A percentile compares a stretch with the other conserved stretches of the same genome.
Conservation (phyloP, 2,888 invertebrate species). For the Cosmia trapezina region DNA sequence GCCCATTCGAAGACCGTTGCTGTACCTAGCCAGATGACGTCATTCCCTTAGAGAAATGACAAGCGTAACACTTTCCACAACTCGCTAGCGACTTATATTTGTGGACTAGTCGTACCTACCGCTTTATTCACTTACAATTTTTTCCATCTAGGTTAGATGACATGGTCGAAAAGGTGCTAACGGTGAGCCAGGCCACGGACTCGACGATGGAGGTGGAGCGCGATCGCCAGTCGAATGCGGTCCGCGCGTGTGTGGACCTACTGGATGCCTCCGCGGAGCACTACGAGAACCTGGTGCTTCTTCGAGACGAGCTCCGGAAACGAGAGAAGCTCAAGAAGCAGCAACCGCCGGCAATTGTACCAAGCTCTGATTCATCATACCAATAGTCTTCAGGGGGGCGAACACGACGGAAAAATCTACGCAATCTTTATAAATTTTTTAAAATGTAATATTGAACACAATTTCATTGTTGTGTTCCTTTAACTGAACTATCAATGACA, state of each 20-base stretch:
- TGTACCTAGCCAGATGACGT: too few relatives aligned
- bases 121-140: slow-evolving; percentile 1
- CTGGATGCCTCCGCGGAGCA: slow-evolving; percentile 83
- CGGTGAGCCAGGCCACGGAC: slow-evolving; percentile 79
- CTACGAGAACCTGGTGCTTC: slow-evolving; percentile 82
- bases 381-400: not conserved
- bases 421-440: not conserved
- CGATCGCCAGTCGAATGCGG: slow-evolving; percentile 77
- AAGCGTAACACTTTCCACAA: not conserved
- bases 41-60: not conserved
- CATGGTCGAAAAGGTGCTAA: slow-evolving; percentile 81
- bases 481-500: not conserved
- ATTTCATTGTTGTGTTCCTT: not conserved
- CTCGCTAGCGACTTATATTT: not conserved
- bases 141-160: slow-evolving; percentile 76
- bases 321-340: slow-evolving; percentile 70
- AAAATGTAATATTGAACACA: slow-evolving; percentile 3
- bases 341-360: slow-evolving; percentile 79
- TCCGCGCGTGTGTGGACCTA: slow-evolving; percentile 79
- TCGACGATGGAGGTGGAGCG: slow-evolving; percentile 77
- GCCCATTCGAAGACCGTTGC: too few relatives aligned
- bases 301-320: slow-evolving; percentile 80
- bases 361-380: slow-evolving; percentile 68
- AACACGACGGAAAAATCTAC: not conserved
- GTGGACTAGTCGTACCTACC: not conserved